These are phyloP conservation scores for Corella eumyota DNA, from an alignment of 23 tunicate species.

Conservation along the genomic window DNA sequence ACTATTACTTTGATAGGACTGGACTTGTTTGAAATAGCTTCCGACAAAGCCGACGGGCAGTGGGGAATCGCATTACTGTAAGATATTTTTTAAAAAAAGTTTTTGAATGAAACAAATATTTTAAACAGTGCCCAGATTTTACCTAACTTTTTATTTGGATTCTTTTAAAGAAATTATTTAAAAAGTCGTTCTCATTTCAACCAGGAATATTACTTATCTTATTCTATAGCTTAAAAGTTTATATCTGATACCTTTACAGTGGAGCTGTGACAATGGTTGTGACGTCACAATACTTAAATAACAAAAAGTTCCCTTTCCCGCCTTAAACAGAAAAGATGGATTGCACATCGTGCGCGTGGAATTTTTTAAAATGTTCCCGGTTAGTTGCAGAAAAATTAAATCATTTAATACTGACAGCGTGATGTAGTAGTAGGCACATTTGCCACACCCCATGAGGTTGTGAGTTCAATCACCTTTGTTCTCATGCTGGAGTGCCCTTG, in stretches of 20 bases:
- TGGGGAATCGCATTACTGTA: conserved; percentile 81
- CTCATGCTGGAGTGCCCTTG: no score
- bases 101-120: no score
- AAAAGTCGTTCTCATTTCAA: no score
- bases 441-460: no score
- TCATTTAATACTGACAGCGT: no score
- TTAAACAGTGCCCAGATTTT: not conserved
- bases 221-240: no score
- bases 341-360: conserved; percentile 8
- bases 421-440: no score
- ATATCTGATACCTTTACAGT: conserved; percentile 15
- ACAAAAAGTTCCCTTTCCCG: conserved; percentile 33
- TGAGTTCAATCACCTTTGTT: no score
- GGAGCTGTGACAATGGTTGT: conserved; percentile 17
- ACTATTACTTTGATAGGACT: conserved; percentile 76
- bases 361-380: conserved; percentile 52
- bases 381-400: conserved; percentile 18
- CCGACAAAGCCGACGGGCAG: conserved; percentile 39
- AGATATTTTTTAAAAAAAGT: conserved; percentile 16
- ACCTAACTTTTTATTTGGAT: not conserved
- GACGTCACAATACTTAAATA: conserved; percentile 40
- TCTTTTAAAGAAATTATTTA: no score
- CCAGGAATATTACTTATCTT: no score
- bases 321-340: conserved; percentile 12
- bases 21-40: conserved; percentile 38